Evolutionary conservation across 2,888 invertebrate genomes (phyloP).

Genomic region (Polylopha cassiicola): DNA sequence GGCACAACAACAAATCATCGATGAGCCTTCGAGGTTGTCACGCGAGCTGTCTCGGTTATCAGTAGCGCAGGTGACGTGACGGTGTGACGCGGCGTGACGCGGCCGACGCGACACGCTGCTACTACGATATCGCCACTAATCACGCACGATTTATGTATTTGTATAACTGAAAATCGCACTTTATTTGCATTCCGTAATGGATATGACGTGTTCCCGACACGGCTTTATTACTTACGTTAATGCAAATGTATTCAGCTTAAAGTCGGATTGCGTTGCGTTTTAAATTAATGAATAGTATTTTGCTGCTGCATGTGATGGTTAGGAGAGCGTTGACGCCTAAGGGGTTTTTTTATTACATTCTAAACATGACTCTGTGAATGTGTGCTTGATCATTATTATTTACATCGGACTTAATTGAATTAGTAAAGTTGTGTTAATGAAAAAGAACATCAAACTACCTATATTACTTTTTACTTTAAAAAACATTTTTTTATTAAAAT

Average conservation of each 20-base stretch:
- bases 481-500: background rate
- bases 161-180: constrained; percentile 8
- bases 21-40: constrained; percentile 23
- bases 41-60: constrained; percentile 15
- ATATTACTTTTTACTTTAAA: background rate
- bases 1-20: no score
- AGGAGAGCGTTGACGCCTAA: no score
- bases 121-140: constrained; percentile 13
- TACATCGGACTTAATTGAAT: no score
- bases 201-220: background rate
- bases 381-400: no score
- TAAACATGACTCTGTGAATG: no score
- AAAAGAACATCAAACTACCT: background rate
- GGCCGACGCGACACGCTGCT: constrained; percentile 8
- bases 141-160: constrained; percentile 16
- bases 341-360: no score
- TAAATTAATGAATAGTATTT: background rate
- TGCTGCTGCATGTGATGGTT: no score
- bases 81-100: constrained; percentile 6
- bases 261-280: background rate
- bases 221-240: constrained; percentile 1
- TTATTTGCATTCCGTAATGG: constrained; percentile 3
- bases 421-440: background rate
- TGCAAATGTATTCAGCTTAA: constrained; percentile 6
- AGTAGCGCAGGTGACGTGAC: constrained; percentile 4